Conservation (phyloP, 1,140 invertebrate species). For the Macrobrachium nipponense region DNA sequence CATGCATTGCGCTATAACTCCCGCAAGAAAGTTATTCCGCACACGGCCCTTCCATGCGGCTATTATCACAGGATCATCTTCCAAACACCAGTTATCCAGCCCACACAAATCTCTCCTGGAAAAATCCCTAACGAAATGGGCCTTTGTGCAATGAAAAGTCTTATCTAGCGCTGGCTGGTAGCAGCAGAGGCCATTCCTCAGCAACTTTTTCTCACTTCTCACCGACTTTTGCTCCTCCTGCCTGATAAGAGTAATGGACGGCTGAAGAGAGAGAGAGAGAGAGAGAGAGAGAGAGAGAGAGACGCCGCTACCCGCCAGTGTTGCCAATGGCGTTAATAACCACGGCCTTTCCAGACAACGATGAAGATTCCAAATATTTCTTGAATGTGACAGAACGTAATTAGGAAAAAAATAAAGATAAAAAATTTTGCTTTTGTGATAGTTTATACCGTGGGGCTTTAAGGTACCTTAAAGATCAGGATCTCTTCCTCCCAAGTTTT, state of each 20-base stretch:
- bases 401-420: too few species aligned
- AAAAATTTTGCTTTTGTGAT: too few species aligned
- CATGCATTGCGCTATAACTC: constrained; percentile 39
- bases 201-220: constrained; percentile 56
- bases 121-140: constrained; percentile 58
- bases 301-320: background rate
- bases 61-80: constrained; percentile 58
- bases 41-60: constrained; percentile 53
- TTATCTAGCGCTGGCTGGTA: constrained; percentile 56
- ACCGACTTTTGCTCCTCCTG: constrained; percentile 49
- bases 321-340: constrained; percentile 22
- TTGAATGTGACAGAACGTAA: too few species aligned
- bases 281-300: too few species aligned
- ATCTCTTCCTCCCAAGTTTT: too few species aligned
- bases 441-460: too few species aligned
- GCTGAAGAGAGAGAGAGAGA: constrained; percentile 29
- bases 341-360: too few species aligned
- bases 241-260: constrained; percentile 58
- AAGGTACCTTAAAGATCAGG: too few species aligned
- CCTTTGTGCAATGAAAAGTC: constrained; percentile 59
- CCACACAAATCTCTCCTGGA: constrained; percentile 48
- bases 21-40: constrained; percentile 44
- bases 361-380: too few species aligned
- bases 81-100: constrained; percentile 55
- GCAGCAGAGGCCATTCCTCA: constrained; percentile 55